A percentile compares a stretch with the other conserved stretches of the same genome.
These are phyloP conservation scores for Centruroides sculpturatus DNA, from an alignment of 1,140 invertebrate species.

Conservation along the genomic window DNA sequence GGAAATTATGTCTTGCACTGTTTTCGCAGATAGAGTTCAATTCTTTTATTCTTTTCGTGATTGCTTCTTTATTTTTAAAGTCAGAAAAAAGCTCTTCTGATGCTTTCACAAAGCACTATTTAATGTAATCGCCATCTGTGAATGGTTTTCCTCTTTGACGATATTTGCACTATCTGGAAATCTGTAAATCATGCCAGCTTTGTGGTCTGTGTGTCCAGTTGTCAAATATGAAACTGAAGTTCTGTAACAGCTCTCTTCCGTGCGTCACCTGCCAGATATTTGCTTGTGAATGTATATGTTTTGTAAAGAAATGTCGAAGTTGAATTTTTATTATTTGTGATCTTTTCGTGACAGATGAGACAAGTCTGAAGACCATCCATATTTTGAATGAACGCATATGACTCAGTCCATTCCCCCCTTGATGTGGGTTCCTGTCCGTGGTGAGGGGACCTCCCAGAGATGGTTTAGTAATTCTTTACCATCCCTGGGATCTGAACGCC, in stretches of 20 bases:
- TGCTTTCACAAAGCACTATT: constrained; percentile 1
- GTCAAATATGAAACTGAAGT: constrained; percentile 1
- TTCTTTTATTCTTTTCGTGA: constrained; percentile 1
- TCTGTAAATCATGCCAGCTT: neutral
- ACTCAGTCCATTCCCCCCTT: neutral
- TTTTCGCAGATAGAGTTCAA: neutral
- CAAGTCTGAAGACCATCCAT: neutral
- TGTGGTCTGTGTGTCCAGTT: neutral
- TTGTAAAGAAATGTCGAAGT: neutral
- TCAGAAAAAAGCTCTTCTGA: constrained; percentile 3
- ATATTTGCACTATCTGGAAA: neutral
- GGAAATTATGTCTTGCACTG: neutral
- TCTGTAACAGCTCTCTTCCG: neutral
- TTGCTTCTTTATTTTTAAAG: constrained; percentile 2
- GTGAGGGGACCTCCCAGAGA: too few relatives aligned
- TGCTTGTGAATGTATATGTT: neutral
- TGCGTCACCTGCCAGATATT: neutral
- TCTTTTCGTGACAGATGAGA: neutral
- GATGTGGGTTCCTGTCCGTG: too few relatives aligned
- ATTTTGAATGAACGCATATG: neutral
- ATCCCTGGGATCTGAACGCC: too few relatives aligned
- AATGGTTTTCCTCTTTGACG: neutral
- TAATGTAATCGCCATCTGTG: neutral
- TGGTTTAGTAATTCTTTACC: too few relatives aligned
- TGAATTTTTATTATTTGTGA: neutral